phyloP scores from a whole-genome alignment of 2,888 invertebrate genomes.

The Mythimna lalbum region DNA sequence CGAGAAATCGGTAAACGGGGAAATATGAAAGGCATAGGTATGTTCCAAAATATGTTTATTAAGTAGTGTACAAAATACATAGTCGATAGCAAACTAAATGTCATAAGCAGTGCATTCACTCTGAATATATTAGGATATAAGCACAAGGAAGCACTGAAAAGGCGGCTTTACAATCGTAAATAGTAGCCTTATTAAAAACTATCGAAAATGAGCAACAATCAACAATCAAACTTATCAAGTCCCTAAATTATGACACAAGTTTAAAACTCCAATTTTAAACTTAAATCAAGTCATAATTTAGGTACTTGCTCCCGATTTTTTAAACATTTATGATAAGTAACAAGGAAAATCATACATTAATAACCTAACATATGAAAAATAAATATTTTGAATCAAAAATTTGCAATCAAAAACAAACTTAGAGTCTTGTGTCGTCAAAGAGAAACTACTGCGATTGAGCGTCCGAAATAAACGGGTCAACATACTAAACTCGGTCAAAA shows the following conservation, averaged over 20 bases:
- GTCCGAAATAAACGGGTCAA: constrained; percentile 59
- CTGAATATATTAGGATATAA: constrained; percentile 86
- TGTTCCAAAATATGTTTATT: constrained; percentile 29
- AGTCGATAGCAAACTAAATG: constrained; percentile 29
- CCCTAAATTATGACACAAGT: constrained; percentile 18
- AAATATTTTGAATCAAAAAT: constrained; percentile 7
- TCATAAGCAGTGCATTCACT: constrained; percentile 79
- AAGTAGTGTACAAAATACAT: constrained; percentile 47
- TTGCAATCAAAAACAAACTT: constrained; percentile 6
- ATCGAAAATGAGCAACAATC: constrained; percentile 4
- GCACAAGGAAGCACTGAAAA: constrained; percentile 84
- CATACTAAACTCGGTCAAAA: constrained; percentile 55
- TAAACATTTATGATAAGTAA: neutral
- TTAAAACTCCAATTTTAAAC: constrained; percentile 58
- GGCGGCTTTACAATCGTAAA: constrained; percentile 83
- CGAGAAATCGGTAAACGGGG: no score
- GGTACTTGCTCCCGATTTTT: constrained; percentile 8
- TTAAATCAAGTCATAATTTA: constrained; percentile 5
- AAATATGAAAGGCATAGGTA: neutral
- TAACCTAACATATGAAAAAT: constrained; percentile 6
- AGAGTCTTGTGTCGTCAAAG: constrained; percentile 35
- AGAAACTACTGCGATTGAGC: constrained; percentile 53
- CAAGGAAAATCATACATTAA: neutral
- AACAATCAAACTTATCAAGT: constrained; percentile 31
- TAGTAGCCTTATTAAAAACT: constrained; percentile 65